A percentile compares a stretch with the other conserved stretches of the same genome.
phyloP scores from a whole-genome alignment of 2,888 invertebrate genomes.

The Proisotoma minuta region DNA sequence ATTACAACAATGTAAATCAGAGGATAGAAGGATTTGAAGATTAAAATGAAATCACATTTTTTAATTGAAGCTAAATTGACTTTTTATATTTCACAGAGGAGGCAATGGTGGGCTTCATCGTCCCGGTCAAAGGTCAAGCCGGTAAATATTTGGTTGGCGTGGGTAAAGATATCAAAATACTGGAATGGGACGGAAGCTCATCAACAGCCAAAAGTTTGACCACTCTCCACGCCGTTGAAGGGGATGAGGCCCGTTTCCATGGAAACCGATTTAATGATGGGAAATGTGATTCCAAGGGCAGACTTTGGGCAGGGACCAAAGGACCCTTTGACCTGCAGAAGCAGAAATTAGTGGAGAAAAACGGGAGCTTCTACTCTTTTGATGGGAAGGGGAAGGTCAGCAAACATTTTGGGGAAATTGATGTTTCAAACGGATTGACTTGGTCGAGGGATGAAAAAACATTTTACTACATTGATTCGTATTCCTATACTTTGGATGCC shows the following conservation, averaged over 20 bases:
- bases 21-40: no score
- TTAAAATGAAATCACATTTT: no score
- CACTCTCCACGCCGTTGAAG: conserved; percentile 57
- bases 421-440: conserved; percentile 44
- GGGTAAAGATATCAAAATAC: conserved; percentile 58
- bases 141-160: conserved; percentile 63
- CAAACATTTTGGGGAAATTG: conserved; percentile 38
- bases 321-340: no score
- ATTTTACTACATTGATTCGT: conserved; percentile 45
- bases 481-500: conserved; percentile 38
- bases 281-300: conserved; percentile 68
- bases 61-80: no score
- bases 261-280: conserved; percentile 70
- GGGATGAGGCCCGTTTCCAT: conserved; percentile 52
- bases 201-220: conserved; percentile 51
- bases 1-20: no score
- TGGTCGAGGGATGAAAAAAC: conserved; percentile 39
- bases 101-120: conserved; percentile 57
- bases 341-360: conserved; percentile 35
- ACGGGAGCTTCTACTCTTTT: conserved; percentile 40
- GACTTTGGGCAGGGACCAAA: conserved; percentile 67
- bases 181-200: conserved; percentile 62
- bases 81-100: conserved; percentile 27
- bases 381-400: conserved; percentile 31
- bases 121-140: conserved; percentile 60